phyloP scores from a whole-genome alignment of 2,888 invertebrate genomes.

The Hypercompe scribonia region DNA sequence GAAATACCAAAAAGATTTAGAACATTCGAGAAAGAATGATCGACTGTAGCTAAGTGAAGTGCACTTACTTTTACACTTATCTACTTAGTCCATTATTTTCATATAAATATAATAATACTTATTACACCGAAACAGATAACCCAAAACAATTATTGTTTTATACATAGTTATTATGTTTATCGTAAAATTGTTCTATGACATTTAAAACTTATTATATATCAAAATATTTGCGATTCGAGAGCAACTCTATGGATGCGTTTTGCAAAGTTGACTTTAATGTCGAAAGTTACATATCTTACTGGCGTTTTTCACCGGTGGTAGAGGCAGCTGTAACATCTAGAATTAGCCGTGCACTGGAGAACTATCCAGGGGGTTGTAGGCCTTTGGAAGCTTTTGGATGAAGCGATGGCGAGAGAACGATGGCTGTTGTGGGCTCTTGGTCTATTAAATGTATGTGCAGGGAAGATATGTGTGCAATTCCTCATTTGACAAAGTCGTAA shows the following conservation, averaged over 20 bases:
- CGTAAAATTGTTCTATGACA: not conserved
- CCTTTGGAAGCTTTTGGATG: too few species aligned
- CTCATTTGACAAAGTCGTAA: too few species aligned
- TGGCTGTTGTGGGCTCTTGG: too few species aligned
- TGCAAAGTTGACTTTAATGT: too few species aligned
- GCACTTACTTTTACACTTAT: not conserved
- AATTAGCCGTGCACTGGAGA: too few species aligned
- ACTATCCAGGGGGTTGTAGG: too few species aligned
- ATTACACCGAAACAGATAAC: not conserved
- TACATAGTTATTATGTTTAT: not conserved
- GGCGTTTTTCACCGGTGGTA: too few species aligned
- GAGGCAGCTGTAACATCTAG: too few species aligned
- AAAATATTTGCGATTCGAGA: not conserved
- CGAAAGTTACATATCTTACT: too few species aligned
- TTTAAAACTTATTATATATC: not conserved
- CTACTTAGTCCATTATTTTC: not conserved
- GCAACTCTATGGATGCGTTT: not conserved
- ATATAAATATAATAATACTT: not conserved
- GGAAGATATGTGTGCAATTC: too few species aligned
- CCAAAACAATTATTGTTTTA: not conserved
- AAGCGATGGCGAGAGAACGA: too few species aligned
- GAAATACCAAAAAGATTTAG: not conserved
- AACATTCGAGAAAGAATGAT: constrained; percentile 2
- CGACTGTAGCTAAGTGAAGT: not conserved
- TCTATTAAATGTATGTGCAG: too few species aligned